Base-by-base conservation (phyloP, 2,797 vertebrate species). In the Spinus olivaceus region DNA sequence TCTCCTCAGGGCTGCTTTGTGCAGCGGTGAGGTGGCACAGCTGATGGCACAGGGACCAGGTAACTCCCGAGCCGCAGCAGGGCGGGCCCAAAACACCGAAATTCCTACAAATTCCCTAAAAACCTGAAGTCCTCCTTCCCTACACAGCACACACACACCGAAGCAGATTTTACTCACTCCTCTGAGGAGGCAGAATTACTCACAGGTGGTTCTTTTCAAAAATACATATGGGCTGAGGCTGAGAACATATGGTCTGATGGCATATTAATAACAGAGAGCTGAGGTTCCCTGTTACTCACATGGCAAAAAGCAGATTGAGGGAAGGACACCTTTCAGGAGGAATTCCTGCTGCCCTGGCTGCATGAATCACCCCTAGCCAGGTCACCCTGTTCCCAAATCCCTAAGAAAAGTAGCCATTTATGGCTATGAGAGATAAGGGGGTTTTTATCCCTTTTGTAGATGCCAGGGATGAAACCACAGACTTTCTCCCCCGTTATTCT, bases 201-300 rank as follows among this genome's bases (percentile, higher is more conserved):
- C 97, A 96, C 96, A 94, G 94, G 96, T 95, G 94, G 93, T 86
- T 96, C 92, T 95, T 93, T 76, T 96, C 81, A 94, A 92, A 96
- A 93, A 94, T 94, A 95, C 91, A 63, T 84, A 84, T 89, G 90
- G 83, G 81, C 95, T 80, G 93, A 54, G 89, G 63, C 88, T 59
- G 63, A 66, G 78, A 93, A 80, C 97, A 89, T 85, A 94, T 78
- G 92, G 96, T 90, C 76, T 9, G n/a, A 39, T 67, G 39, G 67
- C 77, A 59, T 69, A 81, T 92, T 86, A 85, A 92, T 69, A 94
- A 82, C 86, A 83, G 66, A 74, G 91, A 81, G 82, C 47, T 2
- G 81, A 95, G 91, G 84, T 72, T 93, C 93, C 42, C 94, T n/a
- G 12, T 93, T 96, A 96, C 84, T 95, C 97, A 95, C 67, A 19